Evolutionary conservation across 2,888 invertebrate species (phyloP).

Genomic region (Agrochola macilenta): DNA sequence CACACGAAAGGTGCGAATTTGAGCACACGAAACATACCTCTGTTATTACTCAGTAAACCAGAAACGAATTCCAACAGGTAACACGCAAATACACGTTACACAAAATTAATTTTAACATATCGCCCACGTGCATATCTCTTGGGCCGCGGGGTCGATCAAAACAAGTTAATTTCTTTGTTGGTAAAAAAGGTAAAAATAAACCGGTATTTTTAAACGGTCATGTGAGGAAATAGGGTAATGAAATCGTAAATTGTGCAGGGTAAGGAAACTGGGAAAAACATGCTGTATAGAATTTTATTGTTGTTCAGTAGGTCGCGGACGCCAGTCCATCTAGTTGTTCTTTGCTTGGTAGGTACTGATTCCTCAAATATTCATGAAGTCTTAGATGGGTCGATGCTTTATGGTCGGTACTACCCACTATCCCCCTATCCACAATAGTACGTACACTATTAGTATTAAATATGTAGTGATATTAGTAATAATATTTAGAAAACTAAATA

Average conservation of each 20-base stretch:
- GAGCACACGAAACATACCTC: slow-evolving; percentile 75
- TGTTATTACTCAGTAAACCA: slow-evolving; percentile 84
- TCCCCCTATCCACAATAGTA: no score
- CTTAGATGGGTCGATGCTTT: no score
- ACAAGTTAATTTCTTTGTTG: slow-evolving; percentile 77
- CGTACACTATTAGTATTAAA: no score
- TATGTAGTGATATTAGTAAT: no score
- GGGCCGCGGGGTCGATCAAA: slow-evolving; percentile 70
- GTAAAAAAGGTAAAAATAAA: slow-evolving; percentile 55
- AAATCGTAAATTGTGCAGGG: slow-evolving; percentile 55
- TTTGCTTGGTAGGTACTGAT: neutral
- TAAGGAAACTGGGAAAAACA: slow-evolving; percentile 29
- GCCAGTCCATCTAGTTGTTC: neutral
- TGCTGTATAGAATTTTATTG: slow-evolving; percentile 9
- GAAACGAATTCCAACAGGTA: slow-evolving; percentile 82
- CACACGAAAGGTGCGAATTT: slow-evolving; percentile 69
- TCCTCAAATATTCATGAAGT: slow-evolving; percentile 5
- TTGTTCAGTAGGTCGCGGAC: slow-evolving; percentile 4
- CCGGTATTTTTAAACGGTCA: slow-evolving; percentile 60
- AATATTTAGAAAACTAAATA: no score
- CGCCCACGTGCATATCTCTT: slow-evolving; percentile 75
- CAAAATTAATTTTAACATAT: slow-evolving; percentile 76
- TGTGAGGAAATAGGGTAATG: slow-evolving; percentile 65
- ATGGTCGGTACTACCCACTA: no score
- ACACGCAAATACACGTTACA: slow-evolving; percentile 79